Evolutionary conservation across 2,888 invertebrate species (phyloP).

Genomic region (Listrodromus nycthemerus): DNA sequence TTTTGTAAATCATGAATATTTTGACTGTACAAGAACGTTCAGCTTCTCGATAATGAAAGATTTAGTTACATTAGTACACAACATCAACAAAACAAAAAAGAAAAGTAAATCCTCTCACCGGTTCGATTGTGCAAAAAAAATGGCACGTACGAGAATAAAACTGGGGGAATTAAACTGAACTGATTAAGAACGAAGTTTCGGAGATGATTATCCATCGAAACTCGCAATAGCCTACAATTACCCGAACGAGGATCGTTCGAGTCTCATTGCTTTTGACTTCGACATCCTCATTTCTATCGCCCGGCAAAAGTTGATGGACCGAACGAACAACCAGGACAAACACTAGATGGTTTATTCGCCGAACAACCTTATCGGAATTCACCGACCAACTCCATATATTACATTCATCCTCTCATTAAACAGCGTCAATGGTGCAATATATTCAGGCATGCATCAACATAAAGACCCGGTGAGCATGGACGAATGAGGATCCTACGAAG

Average conservation of each 20-base stretch:
- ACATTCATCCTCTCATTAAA: slow-evolving; percentile 19
- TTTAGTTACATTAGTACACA: too few species aligned
- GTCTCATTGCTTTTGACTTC: slow-evolving; percentile 29
- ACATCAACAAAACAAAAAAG: too few species aligned
- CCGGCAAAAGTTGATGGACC: slow-evolving; percentile 55
- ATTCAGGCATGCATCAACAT: slow-evolving; percentile 3
- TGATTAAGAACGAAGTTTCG: not conserved
- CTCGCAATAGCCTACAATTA: not conserved
- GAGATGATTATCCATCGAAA: not conserved
- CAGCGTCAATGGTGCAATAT: slow-evolving; percentile 23
- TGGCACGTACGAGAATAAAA: too few species aligned
- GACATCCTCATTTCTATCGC: slow-evolving; percentile 5
- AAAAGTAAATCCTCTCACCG: too few species aligned
- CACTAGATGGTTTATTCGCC: not conserved
- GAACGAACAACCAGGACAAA: slow-evolving; percentile 30
- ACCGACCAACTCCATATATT: not conserved
- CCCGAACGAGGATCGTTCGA: slow-evolving; percentile 29
- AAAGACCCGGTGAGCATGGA: slow-evolving; percentile 12
- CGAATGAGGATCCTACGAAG: slow-evolving; percentile 41
- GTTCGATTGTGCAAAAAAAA: too few species aligned
- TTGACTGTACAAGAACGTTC: not conserved
- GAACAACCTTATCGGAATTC: slow-evolving; percentile 34
- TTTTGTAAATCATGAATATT: not conserved
- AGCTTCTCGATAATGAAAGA: too few species aligned
- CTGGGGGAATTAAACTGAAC: not conserved